A percentile compares a stretch with the other conserved stretches of the same genome.
Conservation (phyloP, 2,888 invertebrate genomes). For the Pediacus dermestoides region DNA sequence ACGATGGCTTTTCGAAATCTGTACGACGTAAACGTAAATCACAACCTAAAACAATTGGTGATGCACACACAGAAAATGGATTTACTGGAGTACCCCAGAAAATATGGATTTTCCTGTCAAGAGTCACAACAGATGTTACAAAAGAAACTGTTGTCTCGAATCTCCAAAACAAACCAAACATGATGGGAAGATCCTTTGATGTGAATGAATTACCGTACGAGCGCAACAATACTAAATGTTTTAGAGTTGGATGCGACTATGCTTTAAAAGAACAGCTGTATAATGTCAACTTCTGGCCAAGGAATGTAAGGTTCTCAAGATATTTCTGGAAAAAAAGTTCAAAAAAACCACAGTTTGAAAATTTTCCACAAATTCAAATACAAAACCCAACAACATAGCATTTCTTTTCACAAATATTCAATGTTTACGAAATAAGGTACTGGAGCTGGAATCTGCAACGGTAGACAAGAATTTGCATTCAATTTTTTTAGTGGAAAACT, state of each 20-base stretch:
- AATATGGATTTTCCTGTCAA: constrained; percentile 2
- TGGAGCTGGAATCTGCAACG: too few species aligned
- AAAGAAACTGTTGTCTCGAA: constrained; percentile 4
- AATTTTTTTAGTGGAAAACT: too few species aligned
- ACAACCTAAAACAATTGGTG: too few species aligned
- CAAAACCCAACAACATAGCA: too few species aligned
- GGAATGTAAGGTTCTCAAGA: constrained; percentile 16
- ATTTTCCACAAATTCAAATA: too few species aligned
- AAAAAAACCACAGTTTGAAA: too few species aligned
- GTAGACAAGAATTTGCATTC: too few species aligned
- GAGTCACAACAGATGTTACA: constrained; percentile 4
- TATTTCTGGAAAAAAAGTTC: too few species aligned
- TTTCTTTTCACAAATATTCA: too few species aligned
- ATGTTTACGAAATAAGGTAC: too few species aligned
- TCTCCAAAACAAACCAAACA: constrained; percentile 5
- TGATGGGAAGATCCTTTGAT: constrained; percentile 1
- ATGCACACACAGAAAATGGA: constrained; percentile 1
- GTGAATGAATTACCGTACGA: constrained; percentile 9
- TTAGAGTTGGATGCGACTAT: constrained; percentile 11
- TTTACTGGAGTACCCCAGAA: constrained; percentile 6
- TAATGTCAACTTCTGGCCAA: constrained; percentile 3
- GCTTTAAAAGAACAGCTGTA: constrained; percentile 8
- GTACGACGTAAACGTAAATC: too few species aligned
- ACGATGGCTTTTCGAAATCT: too few species aligned
- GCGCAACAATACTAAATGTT: constrained; percentile 9